phyloP scores from a whole-genome alignment of 2,888 invertebrate species.

The Rhingia rostrata region DNA sequence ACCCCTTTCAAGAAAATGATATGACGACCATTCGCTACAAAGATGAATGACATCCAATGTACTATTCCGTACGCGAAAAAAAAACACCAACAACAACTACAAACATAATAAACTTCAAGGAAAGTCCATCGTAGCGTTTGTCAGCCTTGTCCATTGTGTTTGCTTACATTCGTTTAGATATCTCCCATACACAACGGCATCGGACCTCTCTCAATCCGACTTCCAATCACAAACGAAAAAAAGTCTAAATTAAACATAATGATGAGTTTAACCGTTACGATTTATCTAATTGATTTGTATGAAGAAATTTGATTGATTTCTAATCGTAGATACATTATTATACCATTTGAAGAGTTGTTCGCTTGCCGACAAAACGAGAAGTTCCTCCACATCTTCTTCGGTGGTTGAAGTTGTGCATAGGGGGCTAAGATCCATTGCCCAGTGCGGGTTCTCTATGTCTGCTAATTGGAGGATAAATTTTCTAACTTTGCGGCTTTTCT shows the following conservation, averaged over 20 bases:
- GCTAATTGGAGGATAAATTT: conserved; percentile 74
- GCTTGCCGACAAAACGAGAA: conserved; percentile 49
- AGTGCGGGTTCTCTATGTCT: conserved; percentile 58
- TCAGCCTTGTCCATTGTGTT: conserved; percentile 49
- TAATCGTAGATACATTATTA: conserved; percentile 67
- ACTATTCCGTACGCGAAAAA: background rate
- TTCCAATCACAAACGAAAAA: conserved; percentile 10
- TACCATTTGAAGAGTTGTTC: conserved; percentile 52
- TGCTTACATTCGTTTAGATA: conserved; percentile 15
- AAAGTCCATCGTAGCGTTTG: conserved; percentile 45
- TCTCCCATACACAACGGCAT: conserved; percentile 2
- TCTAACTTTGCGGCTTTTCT: conserved; percentile 47
- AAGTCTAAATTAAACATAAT: conserved; percentile 68
- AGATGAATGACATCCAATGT: conserved; percentile 37
- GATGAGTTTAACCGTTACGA: conserved; percentile 71
- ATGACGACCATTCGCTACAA: conserved; percentile 14
- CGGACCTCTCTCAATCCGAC: conserved; percentile 19
- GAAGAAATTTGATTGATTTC: conserved; percentile 75
- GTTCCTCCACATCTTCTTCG: background rate
- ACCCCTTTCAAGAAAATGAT: conserved; percentile 18
- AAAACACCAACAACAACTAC: background rate
- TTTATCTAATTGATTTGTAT: conserved; percentile 75
- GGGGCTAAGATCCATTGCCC: conserved; percentile 33
- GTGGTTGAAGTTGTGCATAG: background rate
- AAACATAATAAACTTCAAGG: conserved; percentile 7